Conservation (phyloP, 2,113 vertebrate species). For the Sturnus vulgaris region DNA sequence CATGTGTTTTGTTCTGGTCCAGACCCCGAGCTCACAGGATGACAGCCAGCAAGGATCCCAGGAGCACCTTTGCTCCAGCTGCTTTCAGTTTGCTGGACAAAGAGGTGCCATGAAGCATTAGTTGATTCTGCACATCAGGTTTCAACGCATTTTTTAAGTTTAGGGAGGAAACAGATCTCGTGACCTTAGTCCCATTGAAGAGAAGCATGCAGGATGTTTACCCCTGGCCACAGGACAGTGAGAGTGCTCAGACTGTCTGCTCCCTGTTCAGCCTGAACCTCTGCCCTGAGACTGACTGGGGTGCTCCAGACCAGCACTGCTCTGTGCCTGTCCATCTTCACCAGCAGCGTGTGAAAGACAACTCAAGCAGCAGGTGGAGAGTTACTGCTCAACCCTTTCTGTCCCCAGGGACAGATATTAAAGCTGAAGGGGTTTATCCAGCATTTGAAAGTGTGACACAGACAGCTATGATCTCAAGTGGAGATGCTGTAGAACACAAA, state of each 20-base stretch:
- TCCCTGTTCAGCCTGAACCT: background rate
- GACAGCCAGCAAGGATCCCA: background rate
- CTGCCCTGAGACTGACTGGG: background rate
- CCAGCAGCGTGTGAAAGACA: background rate
- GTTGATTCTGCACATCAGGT: background rate
- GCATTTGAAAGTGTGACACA: background rate
- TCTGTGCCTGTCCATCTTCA: background rate
- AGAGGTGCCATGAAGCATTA: background rate
- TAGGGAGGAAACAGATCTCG: background rate
- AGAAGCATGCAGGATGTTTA: background rate
- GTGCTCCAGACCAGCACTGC: background rate
- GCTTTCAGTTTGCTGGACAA: background rate
- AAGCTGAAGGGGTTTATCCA: background rate
- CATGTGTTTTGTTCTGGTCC: background rate
- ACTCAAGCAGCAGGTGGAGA: background rate
- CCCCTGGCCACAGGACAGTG: background rate
- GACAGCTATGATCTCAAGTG: background rate
- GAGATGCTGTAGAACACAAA: background rate
- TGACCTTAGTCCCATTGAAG: background rate
- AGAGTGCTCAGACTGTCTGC: background rate
- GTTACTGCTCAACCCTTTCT: background rate
- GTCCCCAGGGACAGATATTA: background rate
- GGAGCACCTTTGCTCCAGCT: background rate
- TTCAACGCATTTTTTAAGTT: background rate
- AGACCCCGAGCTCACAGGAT: background rate